Evolutionary conservation across 2,888 invertebrate genomes (phyloP).

Genomic region (Lycia hirtaria): DNA sequence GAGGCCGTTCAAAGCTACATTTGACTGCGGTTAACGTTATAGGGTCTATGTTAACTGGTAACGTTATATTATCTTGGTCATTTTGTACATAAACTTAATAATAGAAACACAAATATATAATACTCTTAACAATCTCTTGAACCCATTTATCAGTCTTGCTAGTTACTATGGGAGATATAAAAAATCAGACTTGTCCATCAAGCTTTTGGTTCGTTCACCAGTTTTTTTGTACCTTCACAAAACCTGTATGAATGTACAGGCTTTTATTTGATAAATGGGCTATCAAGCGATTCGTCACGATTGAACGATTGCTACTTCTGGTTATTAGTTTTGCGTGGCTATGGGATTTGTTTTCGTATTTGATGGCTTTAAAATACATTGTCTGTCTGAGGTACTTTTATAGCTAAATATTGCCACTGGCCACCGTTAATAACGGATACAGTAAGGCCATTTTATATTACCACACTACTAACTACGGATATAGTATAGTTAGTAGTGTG

Average conservation of each 20-base stretch:
- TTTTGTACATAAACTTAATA: too few species aligned
- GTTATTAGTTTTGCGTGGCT: conserved; percentile 32
- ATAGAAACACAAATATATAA: too few species aligned
- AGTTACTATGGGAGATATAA: conserved; percentile 18
- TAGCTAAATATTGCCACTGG: neutral
- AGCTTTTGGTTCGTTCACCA: conserved; percentile 27
- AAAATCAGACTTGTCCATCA: conserved; percentile 32
- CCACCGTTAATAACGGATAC: neutral
- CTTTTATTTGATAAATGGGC: conserved; percentile 34
- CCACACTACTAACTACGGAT: too few species aligned
- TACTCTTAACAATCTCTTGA: conserved; percentile 15
- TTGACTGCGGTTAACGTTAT: too few species aligned
- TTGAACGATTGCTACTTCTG: conserved; percentile 29
- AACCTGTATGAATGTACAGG: conserved; percentile 32
- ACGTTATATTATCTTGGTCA: too few species aligned
- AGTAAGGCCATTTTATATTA: too few species aligned
- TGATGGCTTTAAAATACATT: conserved; percentile 11
- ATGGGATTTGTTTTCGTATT: conserved; percentile 23
- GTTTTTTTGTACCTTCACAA: conserved; percentile 31
- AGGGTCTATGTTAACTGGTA: too few species aligned
- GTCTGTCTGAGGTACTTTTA: neutral
- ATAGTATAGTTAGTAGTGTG: too few species aligned
- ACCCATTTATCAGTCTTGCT: conserved; percentile 11
- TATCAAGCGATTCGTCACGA: conserved; percentile 40
- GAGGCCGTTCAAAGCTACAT: too few species aligned